These are phyloP conservation scores for Cyprinodon variegatus DNA, from an alignment of 2,113 vertebrate species.

Conservation along the genomic window DNA sequence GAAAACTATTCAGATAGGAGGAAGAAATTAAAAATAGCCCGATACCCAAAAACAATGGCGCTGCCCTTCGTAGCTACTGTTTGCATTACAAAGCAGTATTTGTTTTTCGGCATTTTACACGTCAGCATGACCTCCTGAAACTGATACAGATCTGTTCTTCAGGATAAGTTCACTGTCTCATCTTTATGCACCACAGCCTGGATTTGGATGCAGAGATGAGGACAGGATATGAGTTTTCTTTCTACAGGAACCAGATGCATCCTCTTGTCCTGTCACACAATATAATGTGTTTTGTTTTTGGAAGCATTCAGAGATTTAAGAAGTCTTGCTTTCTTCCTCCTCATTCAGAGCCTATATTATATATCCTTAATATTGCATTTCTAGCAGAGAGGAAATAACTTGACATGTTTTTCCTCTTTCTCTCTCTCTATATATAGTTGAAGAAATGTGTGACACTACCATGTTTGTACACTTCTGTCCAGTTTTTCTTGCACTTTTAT, in stretches of 20 bases:
- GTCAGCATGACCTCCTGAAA: neutral
- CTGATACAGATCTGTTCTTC: neutral
- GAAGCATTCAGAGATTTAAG: too few species aligned
- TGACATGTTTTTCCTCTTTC: too few species aligned
- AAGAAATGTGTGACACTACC: too few species aligned
- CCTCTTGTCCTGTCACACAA: constrained; percentile 10
- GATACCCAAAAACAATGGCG: too few species aligned
- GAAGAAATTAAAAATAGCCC: neutral
- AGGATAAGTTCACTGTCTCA: neutral
- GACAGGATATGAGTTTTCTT: constrained; percentile 50
- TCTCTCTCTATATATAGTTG: too few species aligned
- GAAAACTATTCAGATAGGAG: neutral
- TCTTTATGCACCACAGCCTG: neutral
- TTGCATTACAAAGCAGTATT: neutral
- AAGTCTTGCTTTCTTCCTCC: too few species aligned
- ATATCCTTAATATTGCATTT: too few species aligned
- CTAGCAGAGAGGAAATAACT: too few species aligned
- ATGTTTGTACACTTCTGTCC: too few species aligned
- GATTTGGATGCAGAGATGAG: neutral
- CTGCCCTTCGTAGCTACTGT: neutral
- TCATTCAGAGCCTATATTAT: too few species aligned
- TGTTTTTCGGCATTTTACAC: neutral
- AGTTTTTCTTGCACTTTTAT: too few species aligned
- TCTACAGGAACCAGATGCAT: constrained; percentile 60
- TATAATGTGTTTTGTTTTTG: neutral